Base-by-base conservation (phyloP, 2,888 invertebrate genomes). In the Mythimna ferrago region DNA sequence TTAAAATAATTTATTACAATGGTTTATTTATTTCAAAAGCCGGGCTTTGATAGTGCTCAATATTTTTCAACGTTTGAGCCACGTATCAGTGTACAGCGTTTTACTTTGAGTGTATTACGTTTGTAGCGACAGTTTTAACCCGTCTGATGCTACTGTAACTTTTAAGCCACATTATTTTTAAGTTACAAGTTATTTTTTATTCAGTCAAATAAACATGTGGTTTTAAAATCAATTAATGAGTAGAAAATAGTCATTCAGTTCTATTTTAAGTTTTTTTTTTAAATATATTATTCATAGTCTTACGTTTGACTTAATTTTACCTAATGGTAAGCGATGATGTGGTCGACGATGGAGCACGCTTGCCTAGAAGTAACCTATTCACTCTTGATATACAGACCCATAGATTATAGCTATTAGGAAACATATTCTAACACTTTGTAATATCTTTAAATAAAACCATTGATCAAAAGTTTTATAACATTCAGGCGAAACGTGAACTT, bases 401-500 rank as follows among this genome's bases (percentile, higher is more conserved):
- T 26, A 26, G 26, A 26, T 26, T 26, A 26, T 26, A 26, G 26
- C 1, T 26, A 26, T 26, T 2, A 26, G 26, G 26, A 26, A 26
- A 26, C 26, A 26, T 2, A 26, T 26, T 26, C 26, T 26, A 26
- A 26, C 26, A 26, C 26, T 26, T 26, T 26, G 32, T 48, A 58
- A 26, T 10, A 26, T n/a, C 2, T 48, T 71, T 70, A 48, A 11
- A 35, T 16, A 26, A 1, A 48, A n/a, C 0, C 14, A 51, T 54
- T 64, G 6, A 51, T 56, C 53, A 44, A 78, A 26, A 35, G 57
- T 26, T 74, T 51, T 0, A 14, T 58, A 51, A 44, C n/a, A 41
- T 60, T 38, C 14, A 38, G 16, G 6, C 19, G 7, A 67, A 26
- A 26, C 54, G 53, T 11, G 3, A 38, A 11, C 16, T 10, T 35